Percentiles rank a stretch among this genome's conserved stretches.
phyloP scores from a whole-genome alignment of 2,888 invertebrate genomes.

The Melanophora roralis region DNA sequence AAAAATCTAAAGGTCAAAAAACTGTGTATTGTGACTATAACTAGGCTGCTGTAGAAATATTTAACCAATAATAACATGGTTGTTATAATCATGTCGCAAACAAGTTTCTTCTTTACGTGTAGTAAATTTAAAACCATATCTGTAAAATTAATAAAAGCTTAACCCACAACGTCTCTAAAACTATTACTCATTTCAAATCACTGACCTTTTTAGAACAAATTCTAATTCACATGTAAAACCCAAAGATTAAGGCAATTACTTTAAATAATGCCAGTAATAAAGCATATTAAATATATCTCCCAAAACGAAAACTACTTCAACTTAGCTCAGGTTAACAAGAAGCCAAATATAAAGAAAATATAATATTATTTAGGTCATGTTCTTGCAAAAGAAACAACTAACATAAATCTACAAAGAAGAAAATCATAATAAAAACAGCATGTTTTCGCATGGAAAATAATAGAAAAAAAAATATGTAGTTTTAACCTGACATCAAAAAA shows the following conservation, averaged over 20 bases:
- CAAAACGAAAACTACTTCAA: background rate
- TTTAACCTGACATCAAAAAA: constrained; percentile 16
- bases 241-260: constrained; percentile 14
- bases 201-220: background rate
- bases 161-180: too few relatives aligned
- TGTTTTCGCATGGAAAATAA: background rate
- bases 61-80: too few relatives aligned
- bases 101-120: too few relatives aligned
- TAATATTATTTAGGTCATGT: constrained; percentile 48
- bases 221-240: background rate
- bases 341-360: constrained; percentile 16
- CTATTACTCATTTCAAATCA: background rate
- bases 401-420: background rate
- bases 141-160: too few relatives aligned
- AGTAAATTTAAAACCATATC: too few relatives aligned
- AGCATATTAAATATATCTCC: constrained; percentile 17
- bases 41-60: too few relatives aligned
- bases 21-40: too few relatives aligned
- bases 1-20: too few relatives aligned
- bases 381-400: constrained; percentile 2
- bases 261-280: background rate
- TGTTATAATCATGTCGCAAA: too few relatives aligned
- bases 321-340: constrained; percentile 7
- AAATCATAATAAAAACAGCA: background rate
- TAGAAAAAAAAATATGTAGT: background rate